Evolutionary conservation across 2,888 invertebrate species (phyloP), one percentile per base, ranked within the genome.

Genomic region (Trachelus tabidus): DNA sequence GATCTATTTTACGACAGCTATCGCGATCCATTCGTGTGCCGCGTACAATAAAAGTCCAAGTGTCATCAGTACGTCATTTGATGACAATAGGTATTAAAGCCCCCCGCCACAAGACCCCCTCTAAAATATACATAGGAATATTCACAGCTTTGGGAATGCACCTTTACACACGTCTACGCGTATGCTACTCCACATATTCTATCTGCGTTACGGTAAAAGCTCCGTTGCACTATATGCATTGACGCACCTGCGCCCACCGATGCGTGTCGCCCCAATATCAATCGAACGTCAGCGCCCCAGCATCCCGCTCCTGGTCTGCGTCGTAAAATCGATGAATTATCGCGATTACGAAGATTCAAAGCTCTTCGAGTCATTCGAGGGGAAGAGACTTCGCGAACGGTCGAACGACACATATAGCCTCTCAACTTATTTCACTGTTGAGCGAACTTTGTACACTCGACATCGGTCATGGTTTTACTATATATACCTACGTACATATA

Each of bases 271-370:
- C 86, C 87, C 81, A 82, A 85, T 85, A 83, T 82, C 80, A 76
- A 77, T 73, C 76, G 75, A 68, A 35, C 23, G 75, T 40, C 37
- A 56, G 12, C 74, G 74, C 33, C 31, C 6, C 12, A 23, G 30
- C 33, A 69, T 23, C 71, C 11, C 30, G 71, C 31, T 71, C 30
- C 71, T 56, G 75, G 79, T 76, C 76, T 75, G 75, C 79, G 77
- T 76, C 83, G 82, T 87, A 85, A 88, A 88, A 81, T 85, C 83
- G 81, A 84, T 82, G 84, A 88, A 85, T 85, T 87, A 87, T 86
- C 87, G 56, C 56, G 56, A 56, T 56, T 56, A 56, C 56, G 23
- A 56, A 56, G 56, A 56, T 56, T 56, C 56, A 56, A 56, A 56
- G 56, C 56, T 56, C 56, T 23, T 56, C 23, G 56, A 56, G 23